Evolutionary conservation across 2,113 vertebrate genomes (phyloP).

Genomic region (Numida meleagris): DNA sequence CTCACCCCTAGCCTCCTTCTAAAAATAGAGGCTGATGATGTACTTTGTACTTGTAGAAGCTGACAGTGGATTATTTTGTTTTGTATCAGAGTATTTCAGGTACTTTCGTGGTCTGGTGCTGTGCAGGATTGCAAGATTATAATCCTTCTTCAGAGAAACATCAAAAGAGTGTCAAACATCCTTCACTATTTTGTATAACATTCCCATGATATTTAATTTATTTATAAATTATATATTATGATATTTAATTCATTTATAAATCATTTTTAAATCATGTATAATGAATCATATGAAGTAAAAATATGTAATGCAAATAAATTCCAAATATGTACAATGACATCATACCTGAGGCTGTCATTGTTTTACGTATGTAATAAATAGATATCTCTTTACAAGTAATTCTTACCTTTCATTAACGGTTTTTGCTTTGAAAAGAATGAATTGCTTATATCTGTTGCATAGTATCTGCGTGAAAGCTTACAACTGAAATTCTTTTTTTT

Average conservation of each 20-base stretch:
- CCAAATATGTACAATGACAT: not conserved
- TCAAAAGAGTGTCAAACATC: not conserved
- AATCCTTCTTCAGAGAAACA: not conserved
- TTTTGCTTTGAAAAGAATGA: not conserved
- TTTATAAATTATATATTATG: not conserved
- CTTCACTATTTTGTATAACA: not conserved
- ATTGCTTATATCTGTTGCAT: not conserved
- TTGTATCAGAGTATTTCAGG: not conserved
- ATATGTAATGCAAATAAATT: not conserved
- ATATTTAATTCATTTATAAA: not conserved
- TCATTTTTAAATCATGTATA: not conserved
- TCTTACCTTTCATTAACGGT: not conserved
- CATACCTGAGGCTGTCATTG: not conserved
- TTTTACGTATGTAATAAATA: not conserved
- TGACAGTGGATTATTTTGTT: not conserved
- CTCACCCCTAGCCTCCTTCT: not conserved
- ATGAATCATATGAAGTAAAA: not conserved
- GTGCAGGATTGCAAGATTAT: not conserved
- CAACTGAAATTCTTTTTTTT: not conserved
- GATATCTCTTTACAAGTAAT: not conserved
- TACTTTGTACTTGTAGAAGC: not conserved
- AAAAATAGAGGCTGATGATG: not conserved
- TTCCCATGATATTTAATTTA: not conserved
- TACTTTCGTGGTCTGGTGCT: not conserved
- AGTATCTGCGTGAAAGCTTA: not conserved